These are phyloP conservation scores for Thera obeliscata DNA, from an alignment of 2,888 invertebrate species.

Conservation along the genomic window DNA sequence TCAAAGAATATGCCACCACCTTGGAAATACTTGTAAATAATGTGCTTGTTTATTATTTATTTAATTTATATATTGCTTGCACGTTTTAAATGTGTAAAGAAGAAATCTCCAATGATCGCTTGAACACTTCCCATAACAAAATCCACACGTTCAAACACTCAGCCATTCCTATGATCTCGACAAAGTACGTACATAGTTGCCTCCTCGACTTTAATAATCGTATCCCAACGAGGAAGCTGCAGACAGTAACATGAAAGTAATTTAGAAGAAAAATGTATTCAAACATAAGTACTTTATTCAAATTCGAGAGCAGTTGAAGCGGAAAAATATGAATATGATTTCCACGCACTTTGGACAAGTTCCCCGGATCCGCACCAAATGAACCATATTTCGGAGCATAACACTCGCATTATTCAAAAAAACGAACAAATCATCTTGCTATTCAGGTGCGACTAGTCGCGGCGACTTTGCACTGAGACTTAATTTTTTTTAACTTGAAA, in stretches of 20 bases:
- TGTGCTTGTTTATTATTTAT: no score
- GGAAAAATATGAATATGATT: slow-evolving; percentile 84
- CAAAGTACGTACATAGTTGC: slow-evolving; percentile 29
- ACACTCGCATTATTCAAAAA: slow-evolving; percentile 79
- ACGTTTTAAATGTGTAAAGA: background rate
- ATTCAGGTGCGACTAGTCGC: slow-evolving; percentile 24
- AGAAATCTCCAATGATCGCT: background rate
- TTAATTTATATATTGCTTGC: no score
- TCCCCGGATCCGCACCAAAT: slow-evolving; percentile 73
- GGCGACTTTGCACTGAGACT: slow-evolving; percentile 1
- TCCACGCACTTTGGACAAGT: slow-evolving; percentile 75
- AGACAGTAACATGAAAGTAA: slow-evolving; percentile 43
- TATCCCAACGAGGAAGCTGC: slow-evolving; percentile 27
- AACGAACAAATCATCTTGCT: slow-evolving; percentile 35
- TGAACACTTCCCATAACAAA: slow-evolving; percentile 1
- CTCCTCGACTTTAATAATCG: slow-evolving; percentile 31
- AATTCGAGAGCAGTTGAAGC: slow-evolving; percentile 78
- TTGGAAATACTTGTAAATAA: no score
- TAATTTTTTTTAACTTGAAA: background rate
- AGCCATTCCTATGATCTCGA: slow-evolving; percentile 13
- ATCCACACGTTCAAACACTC: slow-evolving; percentile 20
- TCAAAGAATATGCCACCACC: no score
- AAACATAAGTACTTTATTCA: slow-evolving; percentile 67
- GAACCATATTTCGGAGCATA: slow-evolving; percentile 82
- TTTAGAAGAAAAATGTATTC: slow-evolving; percentile 47